phyloP scores from a whole-genome alignment of 2,797 vertebrate species.

The Eulemur mongoz region DNA sequence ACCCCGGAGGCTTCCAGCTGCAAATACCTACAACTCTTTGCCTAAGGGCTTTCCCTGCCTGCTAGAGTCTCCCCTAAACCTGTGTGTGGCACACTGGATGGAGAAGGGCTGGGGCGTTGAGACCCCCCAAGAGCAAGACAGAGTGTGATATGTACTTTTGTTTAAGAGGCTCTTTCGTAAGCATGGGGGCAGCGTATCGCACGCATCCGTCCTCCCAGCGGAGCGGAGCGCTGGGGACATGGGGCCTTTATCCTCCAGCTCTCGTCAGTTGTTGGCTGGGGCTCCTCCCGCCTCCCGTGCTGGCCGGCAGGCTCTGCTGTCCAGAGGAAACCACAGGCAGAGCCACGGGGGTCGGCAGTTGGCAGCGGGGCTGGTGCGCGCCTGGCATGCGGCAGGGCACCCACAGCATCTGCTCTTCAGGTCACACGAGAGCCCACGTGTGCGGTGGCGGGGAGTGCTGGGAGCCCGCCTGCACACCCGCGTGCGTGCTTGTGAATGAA shows the following conservation, averaged over 20 bases:
- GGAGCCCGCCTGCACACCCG: accelerated
- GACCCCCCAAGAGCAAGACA: background rate
- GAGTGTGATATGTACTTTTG: background rate
- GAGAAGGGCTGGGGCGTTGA: background rate
- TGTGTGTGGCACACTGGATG: background rate
- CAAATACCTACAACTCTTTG: background rate
- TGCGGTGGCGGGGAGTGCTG: background rate
- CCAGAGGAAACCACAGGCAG: background rate
- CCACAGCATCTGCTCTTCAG: background rate
- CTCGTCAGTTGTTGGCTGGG: accelerated
- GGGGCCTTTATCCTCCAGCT: background rate
- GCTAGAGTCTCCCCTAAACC: background rate
- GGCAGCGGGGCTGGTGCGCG: background rate
- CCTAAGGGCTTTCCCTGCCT: background rate
- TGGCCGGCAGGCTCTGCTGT: background rate
- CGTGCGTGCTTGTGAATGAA: background rate
- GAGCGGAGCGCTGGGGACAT: background rate
- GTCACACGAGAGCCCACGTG: accelerated
- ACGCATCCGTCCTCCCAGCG: accelerated
- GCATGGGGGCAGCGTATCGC: background rate
- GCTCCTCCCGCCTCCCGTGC: background rate
- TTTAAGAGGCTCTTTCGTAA: background rate
- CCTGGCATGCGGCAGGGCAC: accelerated
- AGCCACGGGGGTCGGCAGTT: accelerated
- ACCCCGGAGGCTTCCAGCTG: background rate